Conservation (phyloP, 2,888 invertebrate species). For the Perdita meconis region DNA sequence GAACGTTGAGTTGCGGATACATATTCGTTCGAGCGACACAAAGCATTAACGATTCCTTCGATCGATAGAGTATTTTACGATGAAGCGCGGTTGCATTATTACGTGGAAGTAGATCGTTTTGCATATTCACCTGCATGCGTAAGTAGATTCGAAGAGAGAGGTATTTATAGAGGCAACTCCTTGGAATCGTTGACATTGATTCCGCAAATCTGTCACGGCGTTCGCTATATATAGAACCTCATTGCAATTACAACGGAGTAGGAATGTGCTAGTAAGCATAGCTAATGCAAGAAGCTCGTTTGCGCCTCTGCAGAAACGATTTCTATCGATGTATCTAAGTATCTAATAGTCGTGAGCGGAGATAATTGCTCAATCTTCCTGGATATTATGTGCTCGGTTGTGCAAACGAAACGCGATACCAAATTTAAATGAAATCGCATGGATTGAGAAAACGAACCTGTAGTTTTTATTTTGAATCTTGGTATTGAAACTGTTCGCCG, state of each 20-base stretch:
- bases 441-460: not conserved
- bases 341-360: slow-evolving; percentile 5
- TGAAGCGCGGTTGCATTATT: not conserved
- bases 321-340: not conserved
- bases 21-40: not conserved
- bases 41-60: slow-evolving; percentile 4
- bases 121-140: slow-evolving; percentile 15
- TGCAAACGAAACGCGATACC: slow-evolving; percentile 10
- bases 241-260: slow-evolving; percentile 58
- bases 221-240: slow-evolving; percentile 63
- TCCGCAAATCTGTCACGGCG: slow-evolving; percentile 58
- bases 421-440: not conserved
- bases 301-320: slow-evolving; percentile 18
- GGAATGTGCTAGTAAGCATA: slow-evolving; percentile 55
- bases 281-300: slow-evolving; percentile 45
- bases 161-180: slow-evolving; percentile 59
- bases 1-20: not conserved
- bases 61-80: not conserved
- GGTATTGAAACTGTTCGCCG: not conserved
- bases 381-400: slow-evolving; percentile 13
- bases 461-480: not conserved
- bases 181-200: slow-evolving; percentile 68
- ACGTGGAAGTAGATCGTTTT: slow-evolving; percentile 9
- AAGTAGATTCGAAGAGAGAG: slow-evolving; percentile 14
- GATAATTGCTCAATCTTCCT: slow-evolving; percentile 38